A percentile compares a stretch with the other conserved stretches of the same genome.
Evolutionary conservation across 1,140 invertebrate species (phyloP).

Genomic region (Papilio glaucus): DNA sequence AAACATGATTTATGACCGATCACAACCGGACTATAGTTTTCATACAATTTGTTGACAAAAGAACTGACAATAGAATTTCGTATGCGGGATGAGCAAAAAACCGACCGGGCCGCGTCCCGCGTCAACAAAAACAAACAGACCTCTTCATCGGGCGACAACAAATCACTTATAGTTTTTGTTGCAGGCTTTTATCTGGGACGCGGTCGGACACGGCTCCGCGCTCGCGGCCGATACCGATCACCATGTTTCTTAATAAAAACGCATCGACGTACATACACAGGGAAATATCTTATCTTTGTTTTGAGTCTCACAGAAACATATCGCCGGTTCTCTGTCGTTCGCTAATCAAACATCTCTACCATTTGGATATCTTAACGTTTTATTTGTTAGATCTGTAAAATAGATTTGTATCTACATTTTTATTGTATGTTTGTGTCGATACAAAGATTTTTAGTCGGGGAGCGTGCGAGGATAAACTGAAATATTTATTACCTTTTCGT

Average conservation of each 20-base stretch:
- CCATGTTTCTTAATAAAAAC: conserved; percentile 43
- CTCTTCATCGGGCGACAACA: conserved; percentile 66
- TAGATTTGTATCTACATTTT: conserved; percentile 27
- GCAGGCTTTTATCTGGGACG: conserved; percentile 31
- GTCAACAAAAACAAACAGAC: conserved; percentile 65
- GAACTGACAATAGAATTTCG: conserved; percentile 26
- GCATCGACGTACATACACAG: not conserved
- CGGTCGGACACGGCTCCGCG: conserved; percentile 52
- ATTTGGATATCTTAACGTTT: not conserved
- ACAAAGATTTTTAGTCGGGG: not conserved
- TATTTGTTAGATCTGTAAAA: conserved; percentile 6
- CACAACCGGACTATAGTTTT: conserved; percentile 4
- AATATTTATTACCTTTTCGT: too few species aligned
- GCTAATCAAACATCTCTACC: conserved; percentile 9
- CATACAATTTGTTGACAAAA: conserved; percentile 34
- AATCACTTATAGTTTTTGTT: conserved; percentile 63
- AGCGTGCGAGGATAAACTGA: too few species aligned
- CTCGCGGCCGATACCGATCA: conserved; percentile 44
- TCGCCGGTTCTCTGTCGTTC: not conserved
- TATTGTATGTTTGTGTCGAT: not conserved
- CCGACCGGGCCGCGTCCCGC: conserved; percentile 14
- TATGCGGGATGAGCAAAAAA: conserved; percentile 15
- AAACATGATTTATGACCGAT: conserved; percentile 24
- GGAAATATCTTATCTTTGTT: conserved; percentile 16
- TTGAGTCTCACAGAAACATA: not conserved